Percentiles rank a stretch among this genome's conserved stretches.
These are phyloP conservation scores for Ctenopoma multispine DNA, from an alignment of 2,797 vertebrate species.

Conservation along the genomic window DNA sequence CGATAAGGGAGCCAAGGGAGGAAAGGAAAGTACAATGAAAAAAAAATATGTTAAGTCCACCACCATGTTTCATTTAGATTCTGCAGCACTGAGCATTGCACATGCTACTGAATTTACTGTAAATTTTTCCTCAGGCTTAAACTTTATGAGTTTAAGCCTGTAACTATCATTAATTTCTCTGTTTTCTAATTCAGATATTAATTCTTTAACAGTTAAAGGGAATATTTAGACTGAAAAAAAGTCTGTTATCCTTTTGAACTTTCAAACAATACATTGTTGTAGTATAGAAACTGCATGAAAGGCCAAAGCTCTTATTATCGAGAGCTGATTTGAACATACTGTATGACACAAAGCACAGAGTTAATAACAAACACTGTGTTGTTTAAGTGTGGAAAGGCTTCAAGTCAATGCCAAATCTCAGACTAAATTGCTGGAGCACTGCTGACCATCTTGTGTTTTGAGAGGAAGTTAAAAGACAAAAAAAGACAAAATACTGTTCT, in stretches of 20 bases:
- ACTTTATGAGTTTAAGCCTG: neutral
- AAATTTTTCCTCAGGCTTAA: slow-evolving; percentile 26
- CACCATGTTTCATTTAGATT: slow-evolving; percentile 44
- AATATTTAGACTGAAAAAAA: slow-evolving; percentile 5
- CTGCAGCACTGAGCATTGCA: slow-evolving; percentile 15
- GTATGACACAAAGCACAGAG: neutral
- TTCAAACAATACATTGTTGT: slow-evolving; percentile 13
- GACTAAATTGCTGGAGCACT: slow-evolving; percentile 10
- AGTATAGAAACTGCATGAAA: neutral
- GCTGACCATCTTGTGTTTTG: slow-evolving; percentile 38
- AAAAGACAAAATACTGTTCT: slow-evolving; percentile 44
- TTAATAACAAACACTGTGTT: slow-evolving; percentile 32
- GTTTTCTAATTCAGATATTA: slow-evolving; percentile 12
- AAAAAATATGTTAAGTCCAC: slow-evolving; percentile 50
- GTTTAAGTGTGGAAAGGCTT: slow-evolving; percentile 39
- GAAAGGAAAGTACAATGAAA: slow-evolving; percentile 63
- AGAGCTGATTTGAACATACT: slow-evolving; percentile 8
- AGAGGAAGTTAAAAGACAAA: slow-evolving; percentile 19
- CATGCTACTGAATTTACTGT: slow-evolving; percentile 19
- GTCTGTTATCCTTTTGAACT: neutral
- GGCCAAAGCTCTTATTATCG: slow-evolving; percentile 20
- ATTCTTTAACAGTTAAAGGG: neutral
- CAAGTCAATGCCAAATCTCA: slow-evolving; percentile 24
- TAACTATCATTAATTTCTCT: neutral
- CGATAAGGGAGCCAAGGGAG: slow-evolving; percentile 70